phyloP scores from a whole-genome alignment of 2,888 invertebrate genomes.

The Mesopsocus fuscifrons region DNA sequence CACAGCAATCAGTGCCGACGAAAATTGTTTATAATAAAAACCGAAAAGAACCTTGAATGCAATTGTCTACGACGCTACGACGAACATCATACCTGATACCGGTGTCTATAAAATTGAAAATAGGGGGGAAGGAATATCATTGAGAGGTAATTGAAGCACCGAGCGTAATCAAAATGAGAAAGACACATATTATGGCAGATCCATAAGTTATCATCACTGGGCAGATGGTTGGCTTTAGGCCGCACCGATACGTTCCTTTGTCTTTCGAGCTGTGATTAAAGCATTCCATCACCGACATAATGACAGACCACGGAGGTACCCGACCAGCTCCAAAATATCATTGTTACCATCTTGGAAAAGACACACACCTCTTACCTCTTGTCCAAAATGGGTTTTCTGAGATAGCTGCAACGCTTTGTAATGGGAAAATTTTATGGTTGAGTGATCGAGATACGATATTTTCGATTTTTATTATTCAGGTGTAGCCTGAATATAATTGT shows the following conservation, averaged over 20 bases:
- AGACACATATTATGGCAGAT: slow-evolving; percentile 10
- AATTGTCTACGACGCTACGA: too few relatives aligned
- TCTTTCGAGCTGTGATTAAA: background rate
- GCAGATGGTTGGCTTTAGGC: slow-evolving; percentile 1
- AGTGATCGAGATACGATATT: too few relatives aligned
- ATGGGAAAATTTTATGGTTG: too few relatives aligned
- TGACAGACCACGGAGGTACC: background rate
- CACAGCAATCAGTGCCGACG: background rate
- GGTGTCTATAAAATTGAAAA: background rate
- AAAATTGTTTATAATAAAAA: background rate
- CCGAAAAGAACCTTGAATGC: background rate
- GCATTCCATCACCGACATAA: background rate
- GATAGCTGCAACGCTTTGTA: too few relatives aligned
- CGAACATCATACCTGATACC: background rate
- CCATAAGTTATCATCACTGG: slow-evolving; percentile 3
- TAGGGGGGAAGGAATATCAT: background rate
- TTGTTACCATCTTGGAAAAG: background rate
- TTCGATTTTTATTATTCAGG: too few relatives aligned
- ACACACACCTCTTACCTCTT: too few relatives aligned
- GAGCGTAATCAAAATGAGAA: slow-evolving; percentile 8
- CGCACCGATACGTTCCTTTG: background rate
- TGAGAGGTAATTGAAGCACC: too few relatives aligned
- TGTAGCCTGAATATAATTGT: too few relatives aligned
- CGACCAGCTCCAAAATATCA: too few relatives aligned
- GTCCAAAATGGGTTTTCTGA: too few relatives aligned